Evolutionary conservation across 92 coral and sea anemone genomes (phyloP).

Genomic region (Ricordea florida): DNA sequence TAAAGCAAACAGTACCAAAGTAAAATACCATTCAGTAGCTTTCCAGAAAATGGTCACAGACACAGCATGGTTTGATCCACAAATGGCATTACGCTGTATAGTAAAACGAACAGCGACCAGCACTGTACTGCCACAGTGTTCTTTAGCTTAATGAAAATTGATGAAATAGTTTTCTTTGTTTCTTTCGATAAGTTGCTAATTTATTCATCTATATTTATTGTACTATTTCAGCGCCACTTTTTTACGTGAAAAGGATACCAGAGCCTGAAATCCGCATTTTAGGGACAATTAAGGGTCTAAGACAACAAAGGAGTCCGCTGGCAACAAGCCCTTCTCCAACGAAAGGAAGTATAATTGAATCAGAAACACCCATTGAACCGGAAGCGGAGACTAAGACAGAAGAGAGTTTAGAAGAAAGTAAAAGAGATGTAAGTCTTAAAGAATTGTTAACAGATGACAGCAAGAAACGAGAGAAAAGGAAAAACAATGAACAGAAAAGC

Average conservation of each 20-base stretch:
- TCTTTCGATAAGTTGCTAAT: too few species aligned
- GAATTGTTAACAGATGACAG: constrained; percentile 52
- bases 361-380: not conserved
- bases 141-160: not conserved
- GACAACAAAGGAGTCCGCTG: constrained; percentile 17
- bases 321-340: not conserved
- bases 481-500: constrained; percentile 21
- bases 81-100: too few species aligned
- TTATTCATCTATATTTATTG: not conserved
- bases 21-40: too few species aligned
- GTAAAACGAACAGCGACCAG: too few species aligned
- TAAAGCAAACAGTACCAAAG: too few species aligned
- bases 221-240: constrained; percentile 55
- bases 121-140: not conserved
- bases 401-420: constrained; percentile 26
- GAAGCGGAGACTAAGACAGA: not conserved
- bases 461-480: constrained; percentile 24
- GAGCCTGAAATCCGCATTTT: constrained; percentile 48
- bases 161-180: too few species aligned
- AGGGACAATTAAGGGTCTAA: constrained; percentile 50
- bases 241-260: constrained; percentile 60
- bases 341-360: not conserved
- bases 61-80: too few species aligned
- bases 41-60: too few species aligned
- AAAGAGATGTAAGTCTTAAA: constrained; percentile 62